Evolutionary conservation across 2,888 invertebrate species (phyloP).

Genomic region (Diplazon laetatorius): DNA sequence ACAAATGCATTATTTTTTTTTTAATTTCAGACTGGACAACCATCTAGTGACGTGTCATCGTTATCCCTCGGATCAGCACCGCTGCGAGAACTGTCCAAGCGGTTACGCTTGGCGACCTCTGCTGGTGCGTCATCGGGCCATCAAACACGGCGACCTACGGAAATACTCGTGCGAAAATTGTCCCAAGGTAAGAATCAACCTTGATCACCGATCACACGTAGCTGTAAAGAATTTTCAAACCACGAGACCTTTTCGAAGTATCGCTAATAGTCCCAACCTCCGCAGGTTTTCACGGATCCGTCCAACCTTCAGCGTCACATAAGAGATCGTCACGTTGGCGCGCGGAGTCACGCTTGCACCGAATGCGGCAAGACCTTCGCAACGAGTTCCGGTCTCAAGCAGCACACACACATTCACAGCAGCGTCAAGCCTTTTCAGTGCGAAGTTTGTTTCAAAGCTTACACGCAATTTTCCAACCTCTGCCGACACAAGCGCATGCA

Average conservation of each 20-base stretch:
- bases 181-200: conserved; percentile 87
- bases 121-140: conserved; percentile 91
- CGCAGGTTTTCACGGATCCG: conserved; percentile 97
- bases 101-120: conserved; percentile 92
- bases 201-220: not conserved
- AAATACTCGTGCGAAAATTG: conserved; percentile 97
- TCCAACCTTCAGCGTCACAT: conserved; percentile 98
- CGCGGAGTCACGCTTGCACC: conserved; percentile 97
- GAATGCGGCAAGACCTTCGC: conserved; percentile 99
- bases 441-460: conserved; percentile 98
- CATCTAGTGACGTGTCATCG: conserved; percentile 91
- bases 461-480: conserved; percentile 99
- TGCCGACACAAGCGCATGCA: conserved; percentile 99
- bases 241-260: conserved; percentile 73
- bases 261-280: conserved; percentile 83
- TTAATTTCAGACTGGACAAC: conserved; percentile 90
- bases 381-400: conserved; percentile 98
- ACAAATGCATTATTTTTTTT: conserved; percentile 52
- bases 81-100: conserved; percentile 93
- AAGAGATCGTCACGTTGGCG: conserved; percentile 96
- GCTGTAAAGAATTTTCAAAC: conserved; percentile 12
- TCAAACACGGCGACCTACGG: conserved; percentile 91
- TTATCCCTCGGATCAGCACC: conserved; percentile 90
- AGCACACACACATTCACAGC: conserved; percentile 99
- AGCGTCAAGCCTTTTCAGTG: conserved; percentile 99